Percentiles rank a stretch among this genome's conserved stretches.
Conservation (phyloP, 2,888 invertebrate species). For the Meiosimyza platycephala region DNA sequence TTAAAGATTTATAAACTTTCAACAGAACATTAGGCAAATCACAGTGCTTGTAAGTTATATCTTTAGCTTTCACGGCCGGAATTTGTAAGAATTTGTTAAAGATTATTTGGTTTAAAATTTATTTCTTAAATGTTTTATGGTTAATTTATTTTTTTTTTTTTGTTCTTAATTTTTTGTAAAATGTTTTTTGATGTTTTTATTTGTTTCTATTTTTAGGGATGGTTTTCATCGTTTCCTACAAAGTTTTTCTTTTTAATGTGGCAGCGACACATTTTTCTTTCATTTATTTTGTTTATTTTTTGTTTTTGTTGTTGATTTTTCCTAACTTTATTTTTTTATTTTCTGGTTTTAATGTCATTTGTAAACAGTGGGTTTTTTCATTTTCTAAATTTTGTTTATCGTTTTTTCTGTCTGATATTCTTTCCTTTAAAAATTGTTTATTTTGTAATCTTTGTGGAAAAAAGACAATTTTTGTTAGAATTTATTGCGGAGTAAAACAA, state of each 20-base stretch:
- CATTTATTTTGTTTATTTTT: slow-evolving; percentile 32
- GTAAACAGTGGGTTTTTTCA: slow-evolving; percentile 49
- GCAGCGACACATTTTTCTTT: slow-evolving; percentile 26
- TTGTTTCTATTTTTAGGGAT: slow-evolving; percentile 12
- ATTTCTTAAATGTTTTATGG: background rate
- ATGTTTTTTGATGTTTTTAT: background rate
- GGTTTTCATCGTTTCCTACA: background rate
- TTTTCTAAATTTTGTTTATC: slow-evolving; percentile 34
- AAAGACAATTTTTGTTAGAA: slow-evolving; percentile 14
- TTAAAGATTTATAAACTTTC: too few species aligned
- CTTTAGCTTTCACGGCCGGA: background rate
- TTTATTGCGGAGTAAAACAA: slow-evolving; percentile 34
- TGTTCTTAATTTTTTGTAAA: slow-evolving; percentile 4
- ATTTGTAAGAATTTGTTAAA: slow-evolving; percentile 1
- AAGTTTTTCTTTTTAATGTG: slow-evolving; percentile 40
- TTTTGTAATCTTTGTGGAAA: slow-evolving; percentile 25
- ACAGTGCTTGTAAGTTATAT: slow-evolving; percentile 10
- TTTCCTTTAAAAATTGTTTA: slow-evolving; percentile 44
- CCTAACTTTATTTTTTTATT: slow-evolving; percentile 43
- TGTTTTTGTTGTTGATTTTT: slow-evolving; percentile 25
- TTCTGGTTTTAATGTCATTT: slow-evolving; percentile 53
- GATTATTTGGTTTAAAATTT: background rate
- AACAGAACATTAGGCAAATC: background rate
- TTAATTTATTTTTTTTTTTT: slow-evolving; percentile 25
- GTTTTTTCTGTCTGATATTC: slow-evolving; percentile 3